These are phyloP conservation scores for Eristalinus aeneus DNA, from an alignment of 2,888 invertebrate species.

Conservation along the genomic window DNA sequence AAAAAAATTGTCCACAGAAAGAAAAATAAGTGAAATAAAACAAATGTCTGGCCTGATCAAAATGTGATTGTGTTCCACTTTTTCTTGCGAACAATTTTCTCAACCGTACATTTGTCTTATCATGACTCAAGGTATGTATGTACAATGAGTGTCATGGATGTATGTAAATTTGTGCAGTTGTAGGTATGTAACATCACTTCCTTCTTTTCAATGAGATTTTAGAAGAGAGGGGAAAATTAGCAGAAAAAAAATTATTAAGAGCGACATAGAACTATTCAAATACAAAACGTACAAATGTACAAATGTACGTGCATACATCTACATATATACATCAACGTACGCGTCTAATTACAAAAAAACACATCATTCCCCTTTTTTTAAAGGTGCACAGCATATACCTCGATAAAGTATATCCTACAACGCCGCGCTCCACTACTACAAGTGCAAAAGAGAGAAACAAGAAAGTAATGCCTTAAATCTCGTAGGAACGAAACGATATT, in stretches of 20 bases:
- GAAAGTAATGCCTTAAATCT: conserved; percentile 31
- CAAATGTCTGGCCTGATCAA: not conserved
- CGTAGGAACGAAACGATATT: conserved; percentile 50
- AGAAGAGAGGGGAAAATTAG: not conserved
- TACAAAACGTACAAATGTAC: not conserved
- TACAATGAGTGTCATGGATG: conserved; percentile 17
- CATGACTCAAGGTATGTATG: conserved; percentile 16
- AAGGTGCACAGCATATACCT: conserved; percentile 18
- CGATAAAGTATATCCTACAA: not conserved
- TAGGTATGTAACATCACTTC: conserved; percentile 25
- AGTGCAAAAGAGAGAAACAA: conserved; percentile 16
- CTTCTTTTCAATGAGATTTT: conserved; percentile 13
- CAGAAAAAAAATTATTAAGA: not conserved
- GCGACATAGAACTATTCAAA: not conserved
- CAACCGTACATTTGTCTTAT: conserved; percentile 34
- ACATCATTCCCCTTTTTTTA: conserved; percentile 19
- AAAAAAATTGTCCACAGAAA: not conserved
- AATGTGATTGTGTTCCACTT: not conserved
- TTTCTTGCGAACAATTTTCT: not conserved
- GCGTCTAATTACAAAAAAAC: not conserved
- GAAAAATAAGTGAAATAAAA: not conserved
- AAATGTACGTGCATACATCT: not conserved
- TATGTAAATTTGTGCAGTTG: not conserved
- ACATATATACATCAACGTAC: not conserved
- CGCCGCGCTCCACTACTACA: not conserved